Conservation (phyloP, 2,888 invertebrate genomes). For the Dione vanillae region DNA sequence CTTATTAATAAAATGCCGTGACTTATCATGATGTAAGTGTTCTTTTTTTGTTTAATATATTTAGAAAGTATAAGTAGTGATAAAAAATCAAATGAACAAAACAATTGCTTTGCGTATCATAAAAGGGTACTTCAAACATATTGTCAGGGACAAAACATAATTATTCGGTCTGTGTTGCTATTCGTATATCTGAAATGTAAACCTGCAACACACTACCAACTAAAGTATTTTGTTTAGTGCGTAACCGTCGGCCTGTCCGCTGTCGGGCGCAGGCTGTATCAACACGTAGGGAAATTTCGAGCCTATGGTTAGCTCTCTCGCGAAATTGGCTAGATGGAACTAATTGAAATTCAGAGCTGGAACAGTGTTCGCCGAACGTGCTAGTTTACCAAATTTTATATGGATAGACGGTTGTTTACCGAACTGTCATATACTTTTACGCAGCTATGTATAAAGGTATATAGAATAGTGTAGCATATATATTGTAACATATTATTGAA, state of each 20-base stretch:
- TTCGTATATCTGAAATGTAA: not conserved
- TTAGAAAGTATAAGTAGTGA: too few relatives aligned
- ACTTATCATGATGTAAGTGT: too few relatives aligned
- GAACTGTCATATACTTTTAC: not conserved
- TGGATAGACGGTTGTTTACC: constrained; percentile 4
- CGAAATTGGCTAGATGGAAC: constrained; percentile 20
- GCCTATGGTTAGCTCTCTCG: constrained; percentile 12
- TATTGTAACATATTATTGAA: too few relatives aligned
- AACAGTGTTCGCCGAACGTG: constrained; percentile 16
- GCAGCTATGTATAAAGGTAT: not conserved
- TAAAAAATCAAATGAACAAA: too few relatives aligned
- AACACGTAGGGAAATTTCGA: constrained; percentile 17
- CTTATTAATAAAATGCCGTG: not conserved
- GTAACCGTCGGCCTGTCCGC: constrained; percentile 15
- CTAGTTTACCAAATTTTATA: constrained; percentile 20
- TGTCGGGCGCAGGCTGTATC: constrained; percentile 20
- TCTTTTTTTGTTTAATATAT: too few relatives aligned
- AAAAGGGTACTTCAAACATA: too few relatives aligned
- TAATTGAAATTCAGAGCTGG: constrained; percentile 22
- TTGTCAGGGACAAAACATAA: not conserved
- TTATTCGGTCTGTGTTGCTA: not conserved
- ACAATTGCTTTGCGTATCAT: too few relatives aligned
- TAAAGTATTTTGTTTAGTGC: constrained; percentile 1
- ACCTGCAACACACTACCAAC: not conserved
- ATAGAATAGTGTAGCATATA: too few relatives aligned